A percentile compares a stretch with the other conserved stretches of the same genome.
These are phyloP conservation scores for Corvus moneduloides DNA, from an alignment of 2,113 vertebrate genomes.

Conservation along the genomic window DNA sequence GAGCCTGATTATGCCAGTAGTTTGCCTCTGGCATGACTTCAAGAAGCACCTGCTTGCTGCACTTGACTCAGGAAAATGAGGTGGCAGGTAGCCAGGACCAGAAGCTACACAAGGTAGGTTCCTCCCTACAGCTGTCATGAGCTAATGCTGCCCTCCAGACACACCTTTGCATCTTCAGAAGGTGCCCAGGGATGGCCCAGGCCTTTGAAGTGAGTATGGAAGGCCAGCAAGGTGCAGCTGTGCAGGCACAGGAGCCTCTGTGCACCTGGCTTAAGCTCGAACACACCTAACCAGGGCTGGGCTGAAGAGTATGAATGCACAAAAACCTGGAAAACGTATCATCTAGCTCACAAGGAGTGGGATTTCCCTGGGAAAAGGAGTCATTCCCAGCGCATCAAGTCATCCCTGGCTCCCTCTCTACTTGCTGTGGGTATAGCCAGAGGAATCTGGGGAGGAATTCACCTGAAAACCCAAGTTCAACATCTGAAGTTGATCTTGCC, in stretches of 20 bases:
- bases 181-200: neutral
- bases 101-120: slow-evolving; percentile 1
- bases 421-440: neutral
- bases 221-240: neutral
- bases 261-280: neutral
- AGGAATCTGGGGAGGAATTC: neutral
- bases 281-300: neutral
- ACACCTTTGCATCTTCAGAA: neutral
- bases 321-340: neutral
- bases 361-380: neutral
- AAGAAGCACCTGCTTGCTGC: slow-evolving; percentile 36
- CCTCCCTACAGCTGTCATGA: neutral
- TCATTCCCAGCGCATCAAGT: neutral
- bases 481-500: neutral
- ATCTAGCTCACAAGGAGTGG: neutral
- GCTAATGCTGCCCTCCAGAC: slow-evolving; percentile 7
- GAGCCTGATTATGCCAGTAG: slow-evolving; percentile 1
- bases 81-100: slow-evolving; percentile 28
- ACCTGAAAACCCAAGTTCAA: neutral
- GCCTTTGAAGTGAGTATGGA: neutral
- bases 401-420: neutral
- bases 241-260: neutral
- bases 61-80: slow-evolving; percentile 32
- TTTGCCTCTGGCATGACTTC: slow-evolving; percentile 44
- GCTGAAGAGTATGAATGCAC: neutral